phyloP scores from a whole-genome alignment of 2,113 vertebrate species.

The Malurus melanocephalus region DNA sequence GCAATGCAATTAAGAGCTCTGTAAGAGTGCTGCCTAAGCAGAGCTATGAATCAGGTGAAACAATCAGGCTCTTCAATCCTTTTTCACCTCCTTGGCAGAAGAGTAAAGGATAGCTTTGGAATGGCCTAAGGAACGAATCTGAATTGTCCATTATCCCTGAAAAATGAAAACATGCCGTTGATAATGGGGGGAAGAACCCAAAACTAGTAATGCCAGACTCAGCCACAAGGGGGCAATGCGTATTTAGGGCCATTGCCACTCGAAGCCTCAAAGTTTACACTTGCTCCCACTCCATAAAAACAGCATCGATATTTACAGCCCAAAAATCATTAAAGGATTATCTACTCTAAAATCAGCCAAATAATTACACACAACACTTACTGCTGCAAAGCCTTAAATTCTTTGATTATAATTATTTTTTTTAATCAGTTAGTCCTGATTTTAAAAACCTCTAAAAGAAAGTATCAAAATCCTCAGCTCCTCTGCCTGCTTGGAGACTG shows the following conservation, averaged over 20 bases:
- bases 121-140: neutral
- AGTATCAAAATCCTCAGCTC: neutral
- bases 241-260: neutral
- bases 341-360: neutral
- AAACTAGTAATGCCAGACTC: neutral
- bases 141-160: neutral
- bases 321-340: neutral
- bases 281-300: neutral
- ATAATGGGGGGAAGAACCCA: fast-evolving
- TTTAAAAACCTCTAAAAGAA: neutral
- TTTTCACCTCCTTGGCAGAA: neutral
- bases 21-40: neutral
- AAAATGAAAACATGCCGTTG: neutral
- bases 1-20: neutral
- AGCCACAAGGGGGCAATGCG: conserved; percentile 1
- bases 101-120: neutral
- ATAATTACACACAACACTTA: neutral
- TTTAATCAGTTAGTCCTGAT: neutral
- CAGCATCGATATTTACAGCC: neutral
- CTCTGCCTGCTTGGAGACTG: neutral
- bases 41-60: neutral
- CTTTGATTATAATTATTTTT: neutral
- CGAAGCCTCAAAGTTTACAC: fast-evolving
- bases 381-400: neutral
- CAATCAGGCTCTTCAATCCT: neutral